phyloP scores from a whole-genome alignment of 2,797 vertebrate species.

The Acestrorhynchus altus region DNA sequence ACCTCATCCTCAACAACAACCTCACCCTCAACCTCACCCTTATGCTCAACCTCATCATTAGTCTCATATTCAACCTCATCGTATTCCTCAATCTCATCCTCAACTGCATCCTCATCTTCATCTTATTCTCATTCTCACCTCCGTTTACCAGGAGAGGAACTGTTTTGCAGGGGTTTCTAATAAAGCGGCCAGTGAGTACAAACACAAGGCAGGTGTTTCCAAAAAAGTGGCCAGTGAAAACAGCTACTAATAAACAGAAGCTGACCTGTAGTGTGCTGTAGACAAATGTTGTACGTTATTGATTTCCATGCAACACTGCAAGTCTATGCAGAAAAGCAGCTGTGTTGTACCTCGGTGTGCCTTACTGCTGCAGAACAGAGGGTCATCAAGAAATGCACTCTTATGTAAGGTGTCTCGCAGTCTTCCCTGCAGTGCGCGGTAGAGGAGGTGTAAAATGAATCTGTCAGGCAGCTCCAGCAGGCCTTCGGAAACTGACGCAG shows the following conservation, averaged over 20 bases:
- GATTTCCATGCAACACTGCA: neutral
- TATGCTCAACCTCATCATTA: too few relatives aligned
- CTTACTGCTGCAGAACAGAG: neutral
- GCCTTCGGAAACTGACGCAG: neutral
- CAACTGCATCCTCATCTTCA: too few relatives aligned
- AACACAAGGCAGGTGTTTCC: neutral
- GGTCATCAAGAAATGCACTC: constrained; percentile 7
- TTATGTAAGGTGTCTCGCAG: neutral
- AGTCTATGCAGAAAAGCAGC: neutral
- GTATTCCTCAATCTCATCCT: too few relatives aligned
- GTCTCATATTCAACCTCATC: too few relatives aligned
- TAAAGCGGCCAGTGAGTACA: too few relatives aligned
- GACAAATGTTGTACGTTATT: neutral
- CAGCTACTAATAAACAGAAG: neutral
- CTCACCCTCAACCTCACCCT: too few relatives aligned
- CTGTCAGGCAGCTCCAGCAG: constrained; percentile 6
- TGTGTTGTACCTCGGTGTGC: neutral
- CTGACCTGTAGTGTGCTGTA: neutral
- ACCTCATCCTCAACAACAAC: too few relatives aligned
- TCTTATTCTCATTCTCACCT: too few relatives aligned
- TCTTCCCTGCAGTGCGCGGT: constrained; percentile 2
- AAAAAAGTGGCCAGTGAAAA: neutral
- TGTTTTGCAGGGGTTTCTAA: too few relatives aligned
- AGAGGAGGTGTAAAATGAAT: neutral
- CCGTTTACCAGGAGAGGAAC: too few relatives aligned